A percentile compares a stretch with the other conserved stretches of the same genome.
Evolutionary conservation across 2,797 vertebrate species (phyloP).

Genomic region (Astyanax mexicanus): DNA sequence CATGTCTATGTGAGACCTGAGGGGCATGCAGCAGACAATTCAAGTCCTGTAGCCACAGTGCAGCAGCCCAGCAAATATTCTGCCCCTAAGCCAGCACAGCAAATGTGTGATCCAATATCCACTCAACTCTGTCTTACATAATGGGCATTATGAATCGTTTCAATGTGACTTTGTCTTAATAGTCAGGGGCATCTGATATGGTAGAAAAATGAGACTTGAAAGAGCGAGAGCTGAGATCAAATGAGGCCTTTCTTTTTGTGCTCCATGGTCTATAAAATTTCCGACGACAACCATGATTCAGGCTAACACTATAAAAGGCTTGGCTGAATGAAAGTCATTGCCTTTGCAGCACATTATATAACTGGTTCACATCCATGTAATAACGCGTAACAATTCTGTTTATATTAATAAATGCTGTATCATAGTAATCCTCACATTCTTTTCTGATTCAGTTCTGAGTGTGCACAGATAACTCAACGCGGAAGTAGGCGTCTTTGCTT

Average conservation of each 20-base stretch:
- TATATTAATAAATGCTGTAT: not conserved
- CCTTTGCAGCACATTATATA: not conserved
- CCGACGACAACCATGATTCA: not conserved
- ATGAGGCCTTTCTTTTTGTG: not conserved
- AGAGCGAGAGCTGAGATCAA: not conserved
- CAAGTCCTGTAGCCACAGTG: slow-evolving; percentile 21
- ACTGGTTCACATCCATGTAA: not conserved
- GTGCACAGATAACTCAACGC: not conserved
- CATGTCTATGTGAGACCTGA: not conserved
- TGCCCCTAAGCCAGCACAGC: slow-evolving; percentile 7
- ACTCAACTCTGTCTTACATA: not conserved
- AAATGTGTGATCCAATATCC: slow-evolving; percentile 28
- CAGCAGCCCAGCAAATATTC: slow-evolving; percentile 34
- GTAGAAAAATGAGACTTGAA: not conserved
- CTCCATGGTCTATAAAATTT: not conserved
- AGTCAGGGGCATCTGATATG: not conserved
- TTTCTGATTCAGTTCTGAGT: not conserved
- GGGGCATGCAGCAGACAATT: slow-evolving; percentile 30
- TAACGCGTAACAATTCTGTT: not conserved
- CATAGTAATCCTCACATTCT: not conserved
- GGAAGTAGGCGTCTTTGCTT: not conserved
- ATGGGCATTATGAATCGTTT: slow-evolving; percentile 18
- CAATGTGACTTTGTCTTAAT: slow-evolving; percentile 14
- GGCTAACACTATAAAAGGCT: not conserved
- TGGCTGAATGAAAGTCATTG: not conserved